Conservation (phyloP, 1,140 invertebrate genomes). For the Drosophila yakuba region DNA sequence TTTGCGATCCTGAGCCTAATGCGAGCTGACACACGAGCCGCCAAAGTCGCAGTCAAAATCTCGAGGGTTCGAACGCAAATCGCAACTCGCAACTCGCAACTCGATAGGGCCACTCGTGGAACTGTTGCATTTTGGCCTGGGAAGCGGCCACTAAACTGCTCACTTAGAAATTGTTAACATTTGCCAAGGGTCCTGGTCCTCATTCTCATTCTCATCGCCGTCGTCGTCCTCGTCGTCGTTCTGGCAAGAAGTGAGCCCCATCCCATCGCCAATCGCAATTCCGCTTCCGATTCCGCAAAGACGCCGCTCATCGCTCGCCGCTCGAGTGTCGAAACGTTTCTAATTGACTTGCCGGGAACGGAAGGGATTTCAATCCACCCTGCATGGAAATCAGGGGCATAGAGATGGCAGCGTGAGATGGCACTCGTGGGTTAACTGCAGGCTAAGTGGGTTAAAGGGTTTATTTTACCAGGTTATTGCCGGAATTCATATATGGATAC, state of each 20-base stretch:
- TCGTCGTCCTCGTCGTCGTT: too few species aligned
- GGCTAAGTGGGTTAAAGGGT: neutral
- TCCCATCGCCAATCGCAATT: constrained; percentile 1
- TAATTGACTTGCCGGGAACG: constrained; percentile 54
- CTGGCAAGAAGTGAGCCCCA: constrained; percentile 5
- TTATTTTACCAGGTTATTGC: too few species aligned
- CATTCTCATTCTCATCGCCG: neutral
- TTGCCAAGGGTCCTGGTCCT: constrained; percentile 37
- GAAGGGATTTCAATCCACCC: constrained; percentile 32
- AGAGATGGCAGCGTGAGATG: constrained; percentile 21
- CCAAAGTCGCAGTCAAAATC: constrained; percentile 26
- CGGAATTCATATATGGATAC: too few species aligned
- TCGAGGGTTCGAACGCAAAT: constrained; percentile 27
- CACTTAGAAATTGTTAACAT: constrained; percentile 80
- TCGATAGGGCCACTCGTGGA: constrained; percentile 50
- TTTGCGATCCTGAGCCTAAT: constrained; percentile 59
- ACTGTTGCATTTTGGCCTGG: constrained; percentile 77
- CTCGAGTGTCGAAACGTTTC: constrained; percentile 50
- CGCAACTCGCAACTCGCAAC: constrained; percentile 3
- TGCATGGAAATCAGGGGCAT: neutral
- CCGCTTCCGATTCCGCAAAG: constrained; percentile 25
- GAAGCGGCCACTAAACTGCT: constrained; percentile 72
- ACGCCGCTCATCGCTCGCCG: constrained; percentile 37
- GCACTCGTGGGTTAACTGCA: neutral
- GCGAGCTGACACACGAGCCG: constrained; percentile 72